Conservation (phyloP, 2,888 invertebrate genomes). For the Drosophila subquinaria region DNA sequence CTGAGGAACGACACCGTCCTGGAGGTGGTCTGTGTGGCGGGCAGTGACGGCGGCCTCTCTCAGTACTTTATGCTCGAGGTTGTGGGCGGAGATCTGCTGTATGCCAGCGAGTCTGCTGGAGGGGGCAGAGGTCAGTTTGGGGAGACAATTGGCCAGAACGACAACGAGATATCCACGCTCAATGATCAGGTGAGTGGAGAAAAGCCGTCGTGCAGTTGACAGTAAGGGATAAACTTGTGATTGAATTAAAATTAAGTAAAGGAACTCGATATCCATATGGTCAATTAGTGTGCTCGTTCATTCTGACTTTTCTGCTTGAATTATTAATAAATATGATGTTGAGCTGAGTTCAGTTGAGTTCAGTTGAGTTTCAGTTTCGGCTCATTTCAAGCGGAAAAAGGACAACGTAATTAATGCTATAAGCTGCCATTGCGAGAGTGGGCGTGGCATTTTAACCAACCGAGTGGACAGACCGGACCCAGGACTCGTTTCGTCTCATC, state of each 20-base stretch:
- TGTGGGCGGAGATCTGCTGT: constrained; percentile 87
- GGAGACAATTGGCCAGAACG: constrained; percentile 83
- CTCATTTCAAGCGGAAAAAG: constrained; percentile 70
- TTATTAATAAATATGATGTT: constrained; percentile 73
- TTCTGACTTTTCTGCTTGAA: constrained; percentile 77
- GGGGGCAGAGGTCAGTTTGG: constrained; percentile 71
- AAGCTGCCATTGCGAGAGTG: constrained; percentile 3
- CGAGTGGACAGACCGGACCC: constrained; percentile 12
- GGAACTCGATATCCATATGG: constrained; percentile 70
- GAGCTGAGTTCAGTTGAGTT: not conserved
- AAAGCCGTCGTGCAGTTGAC: constrained; percentile 16
- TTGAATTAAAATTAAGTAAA: constrained; percentile 59
- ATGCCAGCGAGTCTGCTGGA: constrained; percentile 85
- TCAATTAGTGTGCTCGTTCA: constrained; percentile 76
- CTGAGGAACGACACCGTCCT: constrained; percentile 89
- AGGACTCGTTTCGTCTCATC: not conserved
- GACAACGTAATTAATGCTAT: constrained; percentile 78
- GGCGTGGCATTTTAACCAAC: constrained; percentile 48
- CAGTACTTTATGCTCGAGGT: constrained; percentile 94
- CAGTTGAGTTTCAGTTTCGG: not conserved
- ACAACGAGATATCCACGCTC: constrained; percentile 88
- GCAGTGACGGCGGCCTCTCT: constrained; percentile 92
- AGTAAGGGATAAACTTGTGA: constrained; percentile 30
- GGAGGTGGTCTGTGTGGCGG: constrained; percentile 91
- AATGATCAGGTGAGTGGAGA: constrained; percentile 88